phyloP scores from a whole-genome alignment of 1,140 invertebrate species.

The Reticulitermes speratus region DNA sequence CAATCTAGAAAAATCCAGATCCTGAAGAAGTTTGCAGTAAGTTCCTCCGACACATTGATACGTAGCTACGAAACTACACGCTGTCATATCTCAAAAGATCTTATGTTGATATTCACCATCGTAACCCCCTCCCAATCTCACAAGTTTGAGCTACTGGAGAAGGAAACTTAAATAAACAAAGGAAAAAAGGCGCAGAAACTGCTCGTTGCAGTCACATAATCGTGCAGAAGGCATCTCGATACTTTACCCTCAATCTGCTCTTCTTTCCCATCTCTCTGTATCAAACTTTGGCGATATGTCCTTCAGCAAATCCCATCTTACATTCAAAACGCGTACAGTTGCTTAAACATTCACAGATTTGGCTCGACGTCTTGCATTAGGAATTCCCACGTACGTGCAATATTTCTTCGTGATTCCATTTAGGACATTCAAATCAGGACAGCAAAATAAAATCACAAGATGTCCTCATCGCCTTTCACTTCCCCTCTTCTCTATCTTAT shows the following conservation, averaged over 20 bases:
- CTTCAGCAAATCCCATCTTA: neutral
- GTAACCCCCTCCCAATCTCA: too few relatives aligned
- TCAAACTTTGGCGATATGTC: neutral
- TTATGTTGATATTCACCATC: too few relatives aligned
- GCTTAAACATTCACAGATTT: neutral
- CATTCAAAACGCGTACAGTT: neutral
- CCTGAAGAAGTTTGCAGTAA: too few relatives aligned
- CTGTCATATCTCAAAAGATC: too few relatives aligned
- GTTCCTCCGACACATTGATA: too few relatives aligned
- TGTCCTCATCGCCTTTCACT: neutral
- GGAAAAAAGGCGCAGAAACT: too few relatives aligned
- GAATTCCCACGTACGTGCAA: neutral
- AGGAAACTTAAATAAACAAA: too few relatives aligned
- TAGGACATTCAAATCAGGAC: neutral
- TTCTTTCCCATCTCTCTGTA: neutral
- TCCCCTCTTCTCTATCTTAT: neutral
- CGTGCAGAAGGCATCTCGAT: too few relatives aligned
- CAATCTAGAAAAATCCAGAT: too few relatives aligned
- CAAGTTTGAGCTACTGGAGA: too few relatives aligned
- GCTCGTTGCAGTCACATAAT: too few relatives aligned
- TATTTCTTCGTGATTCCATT: neutral
- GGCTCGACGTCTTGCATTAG: neutral
- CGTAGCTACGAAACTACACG: too few relatives aligned
- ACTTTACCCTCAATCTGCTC: neutral
- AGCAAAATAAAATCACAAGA: slow-evolving; percentile 2